phyloP scores from a whole-genome alignment of 2,888 invertebrate genomes.

The Hypselothyrea guttata region DNA sequence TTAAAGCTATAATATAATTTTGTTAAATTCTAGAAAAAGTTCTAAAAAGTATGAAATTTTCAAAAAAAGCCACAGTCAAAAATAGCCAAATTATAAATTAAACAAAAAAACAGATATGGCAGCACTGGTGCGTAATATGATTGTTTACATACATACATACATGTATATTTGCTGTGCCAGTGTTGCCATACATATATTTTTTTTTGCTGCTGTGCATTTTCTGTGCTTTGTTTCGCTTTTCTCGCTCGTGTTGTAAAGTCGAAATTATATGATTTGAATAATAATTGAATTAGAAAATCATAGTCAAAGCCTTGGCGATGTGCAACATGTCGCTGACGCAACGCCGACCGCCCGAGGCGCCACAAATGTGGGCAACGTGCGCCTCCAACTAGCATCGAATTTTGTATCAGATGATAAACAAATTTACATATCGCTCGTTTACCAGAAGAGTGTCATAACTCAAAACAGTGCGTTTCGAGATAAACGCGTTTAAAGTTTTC shows the following conservation, averaged over 20 bases:
- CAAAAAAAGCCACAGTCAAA: no score
- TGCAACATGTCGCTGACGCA: no score
- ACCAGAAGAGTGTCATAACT: no score
- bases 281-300: slow-evolving; percentile 81
- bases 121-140: no score
- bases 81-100: no score
- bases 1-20: no score
- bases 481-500: no score
- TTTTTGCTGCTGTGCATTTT: slow-evolving; percentile 2
- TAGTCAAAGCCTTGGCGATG: slow-evolving; percentile 44
- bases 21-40: no score
- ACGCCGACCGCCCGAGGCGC: slow-evolving; percentile 18
- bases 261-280: slow-evolving; percentile 82
- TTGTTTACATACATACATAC: slow-evolving; percentile 52
- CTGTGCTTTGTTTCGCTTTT: slow-evolving; percentile 7
- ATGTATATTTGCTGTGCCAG: slow-evolving; percentile 11
- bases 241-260: slow-evolving; percentile 55
- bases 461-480: no score
- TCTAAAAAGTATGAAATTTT: no score
- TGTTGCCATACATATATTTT: slow-evolving; percentile 27
- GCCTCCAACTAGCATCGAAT: slow-evolving; percentile 11
- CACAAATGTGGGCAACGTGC: slow-evolving; percentile 5
- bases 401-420: slow-evolving; percentile 28
- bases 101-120: no score
- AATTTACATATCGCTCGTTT: no score